Evolutionary conservation across 1,140 invertebrate species (phyloP).

Genomic region (Drosophila chauvacae): DNA sequence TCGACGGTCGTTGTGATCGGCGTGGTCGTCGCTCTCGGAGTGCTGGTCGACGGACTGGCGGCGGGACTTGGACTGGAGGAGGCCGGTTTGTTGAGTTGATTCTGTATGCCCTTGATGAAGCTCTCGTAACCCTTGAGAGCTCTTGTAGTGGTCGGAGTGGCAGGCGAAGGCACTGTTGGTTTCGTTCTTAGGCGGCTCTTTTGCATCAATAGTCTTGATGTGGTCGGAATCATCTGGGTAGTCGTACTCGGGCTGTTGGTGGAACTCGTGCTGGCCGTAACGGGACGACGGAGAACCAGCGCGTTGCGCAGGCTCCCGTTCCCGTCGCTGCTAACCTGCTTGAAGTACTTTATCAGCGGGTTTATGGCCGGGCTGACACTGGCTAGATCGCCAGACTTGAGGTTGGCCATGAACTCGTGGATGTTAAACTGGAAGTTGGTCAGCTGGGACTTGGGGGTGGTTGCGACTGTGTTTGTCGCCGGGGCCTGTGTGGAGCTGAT

Average conservation of each 20-base stretch:
- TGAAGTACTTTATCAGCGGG: slow-evolving; percentile 78
- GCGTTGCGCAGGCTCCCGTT: slow-evolving; percentile 51
- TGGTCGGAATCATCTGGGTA: slow-evolving; percentile 7
- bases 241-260: not conserved
- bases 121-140: slow-evolving; percentile 71
- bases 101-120: slow-evolving; percentile 71
- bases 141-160: slow-evolving; percentile 37
- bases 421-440: slow-evolving; percentile 73
- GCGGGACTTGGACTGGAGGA: slow-evolving; percentile 8
- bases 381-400: slow-evolving; percentile 68
- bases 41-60: slow-evolving; percentile 1
- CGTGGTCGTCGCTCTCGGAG: slow-evolving; percentile 4
- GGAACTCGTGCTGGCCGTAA: slow-evolving; percentile 8
- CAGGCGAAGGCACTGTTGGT: slow-evolving; percentile 13
- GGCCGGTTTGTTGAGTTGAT: slow-evolving; percentile 41
- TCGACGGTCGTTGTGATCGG: slow-evolving; percentile 39
- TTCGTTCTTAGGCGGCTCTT: slow-evolving; percentile 21
- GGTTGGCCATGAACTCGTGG: slow-evolving; percentile 76
- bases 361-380: slow-evolving; percentile 71
- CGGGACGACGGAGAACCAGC: slow-evolving; percentile 49
- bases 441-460: slow-evolving; percentile 40
- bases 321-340: slow-evolving; percentile 61
- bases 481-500: slow-evolving; percentile 46
- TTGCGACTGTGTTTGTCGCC: not conserved
- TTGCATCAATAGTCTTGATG: slow-evolving; percentile 2